Evolutionary conservation across 2,113 vertebrate genomes (phyloP), one percentile per base, ranked within the genome.

Genomic region (Takifugu flavidus): DNA sequence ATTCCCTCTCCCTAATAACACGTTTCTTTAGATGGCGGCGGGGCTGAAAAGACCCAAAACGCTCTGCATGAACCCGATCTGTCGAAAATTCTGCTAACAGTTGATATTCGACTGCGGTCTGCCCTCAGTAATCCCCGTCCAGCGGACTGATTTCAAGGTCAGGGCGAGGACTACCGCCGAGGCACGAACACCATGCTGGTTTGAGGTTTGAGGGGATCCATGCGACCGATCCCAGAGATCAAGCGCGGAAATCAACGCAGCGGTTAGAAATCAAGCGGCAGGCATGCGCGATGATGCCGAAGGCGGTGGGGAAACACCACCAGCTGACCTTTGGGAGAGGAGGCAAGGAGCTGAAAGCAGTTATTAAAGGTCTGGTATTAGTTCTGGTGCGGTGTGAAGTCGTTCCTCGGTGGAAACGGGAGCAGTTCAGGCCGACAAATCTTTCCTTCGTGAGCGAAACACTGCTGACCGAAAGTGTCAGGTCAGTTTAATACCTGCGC

Each of bases 231-330:
- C 63, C 62, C 15, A 59, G 61, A 82, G 74, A 77, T 57, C n/a
- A 4, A 62, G 70, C 25, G 25, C 52, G 57, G 56, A 70, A 45
- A 45, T 72, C 56, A 52, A 76, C 75, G 73, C 66, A 53, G 62
- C 62, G 71, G 69, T 69, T 64, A 25, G n/a, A 43, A 26, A 59
- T 76, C 63, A 58, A 53, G 60, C 58, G 83, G 79, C 72, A 76
- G 70, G 64, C 14, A n/a, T 27, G 44, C 74, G 65, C 55, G 29
- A 28, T 43, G 47, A 59, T 62, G 53, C 63, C 50, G 43, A 65
- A 63, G 10, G 58, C 56, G 56, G 28, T 15, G 47, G 58, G 60
- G 29, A 26, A 59, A 49, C 6, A 50, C 25, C 56, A 39, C 49
- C 25, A 29, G 46, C 49, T 61, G 10, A 64, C 63, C 53, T 27